Conservation (phyloP, 2,888 invertebrate genomes). For the Exocentrus adspersus region DNA sequence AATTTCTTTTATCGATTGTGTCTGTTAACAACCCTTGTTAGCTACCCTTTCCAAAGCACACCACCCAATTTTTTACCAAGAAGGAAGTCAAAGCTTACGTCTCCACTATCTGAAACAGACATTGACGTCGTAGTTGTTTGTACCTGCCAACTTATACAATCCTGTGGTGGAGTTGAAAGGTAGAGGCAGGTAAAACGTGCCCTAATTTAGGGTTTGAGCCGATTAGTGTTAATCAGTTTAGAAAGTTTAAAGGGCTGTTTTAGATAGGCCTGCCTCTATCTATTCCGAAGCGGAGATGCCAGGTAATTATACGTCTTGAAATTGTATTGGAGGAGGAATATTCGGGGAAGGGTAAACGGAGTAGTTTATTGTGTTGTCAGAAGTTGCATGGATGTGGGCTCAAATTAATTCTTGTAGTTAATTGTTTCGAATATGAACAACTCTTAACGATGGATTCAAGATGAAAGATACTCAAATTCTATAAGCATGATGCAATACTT, state of each 20-base stretch:
- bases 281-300: not conserved
- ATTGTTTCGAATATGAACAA: too few species aligned
- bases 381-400: too few species aligned
- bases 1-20: too few species aligned
- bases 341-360: too few species aligned
- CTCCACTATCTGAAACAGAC: not conserved
- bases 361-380: too few species aligned
- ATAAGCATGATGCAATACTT: too few species aligned
- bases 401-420: too few species aligned
- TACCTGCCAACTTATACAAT: not conserved
- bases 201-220: slow-evolving; percentile 1
- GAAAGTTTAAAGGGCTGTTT: not conserved
- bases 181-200: not conserved
- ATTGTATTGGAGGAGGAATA: not conserved
- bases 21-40: too few species aligned
- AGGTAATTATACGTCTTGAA: not conserved
- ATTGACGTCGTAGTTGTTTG: not conserved
- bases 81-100: not conserved
- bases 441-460: too few species aligned
- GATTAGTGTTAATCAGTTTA: not conserved
- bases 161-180: not conserved
- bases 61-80: too few species aligned
- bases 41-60: too few species aligned
- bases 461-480: too few species aligned
- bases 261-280: not conserved